Base-by-base conservation (phyloP, 2,113 vertebrate species). In the Grus americana region DNA sequence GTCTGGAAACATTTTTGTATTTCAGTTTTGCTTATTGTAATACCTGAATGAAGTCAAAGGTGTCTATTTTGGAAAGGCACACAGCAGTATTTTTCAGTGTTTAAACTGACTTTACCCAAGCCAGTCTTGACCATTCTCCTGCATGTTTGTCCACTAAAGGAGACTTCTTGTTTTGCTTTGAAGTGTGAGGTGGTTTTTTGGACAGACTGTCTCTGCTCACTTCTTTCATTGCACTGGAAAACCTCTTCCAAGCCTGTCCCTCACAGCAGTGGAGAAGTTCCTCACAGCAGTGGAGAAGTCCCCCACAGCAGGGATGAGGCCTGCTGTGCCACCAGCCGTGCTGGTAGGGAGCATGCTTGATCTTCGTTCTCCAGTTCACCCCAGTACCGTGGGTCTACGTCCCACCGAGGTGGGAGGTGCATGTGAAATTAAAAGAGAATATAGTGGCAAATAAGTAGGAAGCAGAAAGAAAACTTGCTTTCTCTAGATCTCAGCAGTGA, bases 281-380 rank as follows among this genome's bases (percentile, higher is more conserved):
- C 15, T 50, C 26, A 9, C 7, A n/a, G 32, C 10, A 26, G n/a
- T 24, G 34, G 16, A 65, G 52, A 84, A 63, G 57, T 42, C 47
- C 63, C 34, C 7, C 0, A 0, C 13, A 78, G 34, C 4, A 47
- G 63, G 38, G 38, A 38, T 38, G 38, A 38, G 38, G 38, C 7
- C 3, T 1, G 19, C 36, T 55, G 29, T 65, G 42, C 38, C 61
- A 79, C 29, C 42, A 79, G 36, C 34, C 0, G 0, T 13, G n/a
- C 8, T 63, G 52, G 12, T 21, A 29, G 42, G 57, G 42, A 79
- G 7, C 30, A 62, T 10, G 10, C 38, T 27, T 8, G 5, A 14
- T 24, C 73, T 46, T 68, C 10, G 1, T 12, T 16, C 52, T 50
- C 22, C 49, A 23, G 26, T 23, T 85, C 12, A 9, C 14, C 40